Percentiles rank a stretch among this genome's conserved stretches.
Conservation (phyloP, 2,113 vertebrate species). For the Gymnarchus niloticus region DNA sequence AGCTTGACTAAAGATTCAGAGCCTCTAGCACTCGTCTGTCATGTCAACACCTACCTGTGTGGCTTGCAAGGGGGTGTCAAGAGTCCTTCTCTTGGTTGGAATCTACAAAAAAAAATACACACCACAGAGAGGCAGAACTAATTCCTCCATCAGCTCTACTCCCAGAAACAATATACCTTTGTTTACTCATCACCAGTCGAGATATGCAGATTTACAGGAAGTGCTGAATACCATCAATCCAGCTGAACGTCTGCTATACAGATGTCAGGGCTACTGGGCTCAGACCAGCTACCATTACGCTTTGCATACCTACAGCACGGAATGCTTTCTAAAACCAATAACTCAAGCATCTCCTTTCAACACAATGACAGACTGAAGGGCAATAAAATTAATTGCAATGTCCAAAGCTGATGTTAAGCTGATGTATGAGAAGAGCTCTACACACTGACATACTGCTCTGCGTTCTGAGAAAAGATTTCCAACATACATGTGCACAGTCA, state of each 20-base stretch:
- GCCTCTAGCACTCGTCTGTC: slow-evolving; percentile 29
- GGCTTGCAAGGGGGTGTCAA: not conserved
- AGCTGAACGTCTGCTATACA: not conserved
- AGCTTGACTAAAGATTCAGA: slow-evolving; percentile 22
- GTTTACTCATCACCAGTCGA: slow-evolving; percentile 21
- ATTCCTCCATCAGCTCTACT: slow-evolving; percentile 6
- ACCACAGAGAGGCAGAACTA: not conserved
- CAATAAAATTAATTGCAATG: not conserved
- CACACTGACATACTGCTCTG: not conserved
- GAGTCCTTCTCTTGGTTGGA: not conserved
- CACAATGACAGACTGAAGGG: slow-evolving; percentile 5
- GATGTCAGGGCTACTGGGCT: not conserved
- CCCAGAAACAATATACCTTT: slow-evolving; percentile 13
- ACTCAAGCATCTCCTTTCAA: not conserved
- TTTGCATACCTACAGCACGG: not conserved
- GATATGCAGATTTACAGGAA: slow-evolving; percentile 18
- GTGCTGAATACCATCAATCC: not conserved
- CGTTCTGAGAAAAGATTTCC: not conserved
- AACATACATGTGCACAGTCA: not conserved
- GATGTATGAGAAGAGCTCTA: not conserved
- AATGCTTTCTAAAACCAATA: not conserved
- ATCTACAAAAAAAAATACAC: not conserved
- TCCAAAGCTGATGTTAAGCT: not conserved
- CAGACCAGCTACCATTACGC: not conserved
- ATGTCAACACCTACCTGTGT: slow-evolving; percentile 8